Evolutionary conservation across 2,797 vertebrate species (phyloP).

Genomic region (Sebastiscus albofasciatus): DNA sequence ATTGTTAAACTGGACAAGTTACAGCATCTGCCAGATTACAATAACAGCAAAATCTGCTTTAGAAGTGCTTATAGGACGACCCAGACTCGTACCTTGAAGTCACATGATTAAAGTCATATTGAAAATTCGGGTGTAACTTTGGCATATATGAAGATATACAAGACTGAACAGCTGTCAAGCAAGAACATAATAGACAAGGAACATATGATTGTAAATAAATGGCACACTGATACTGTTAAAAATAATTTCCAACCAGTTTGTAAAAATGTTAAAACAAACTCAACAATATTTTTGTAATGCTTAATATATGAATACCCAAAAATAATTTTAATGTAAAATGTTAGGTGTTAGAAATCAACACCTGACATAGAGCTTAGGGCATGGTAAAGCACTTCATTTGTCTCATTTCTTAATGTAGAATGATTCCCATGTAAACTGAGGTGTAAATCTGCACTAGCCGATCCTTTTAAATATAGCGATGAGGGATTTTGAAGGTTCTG

Average conservation of each 20-base stretch:
- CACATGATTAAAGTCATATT: neutral
- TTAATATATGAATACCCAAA: neutral
- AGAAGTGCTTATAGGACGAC: neutral
- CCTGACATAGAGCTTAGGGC: neutral
- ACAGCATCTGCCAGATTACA: neutral
- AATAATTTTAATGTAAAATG: neutral
- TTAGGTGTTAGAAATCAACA: neutral
- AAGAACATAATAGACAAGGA: neutral
- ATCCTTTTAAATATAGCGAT: neutral
- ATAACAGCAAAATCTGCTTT: neutral
- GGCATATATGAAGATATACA: neutral
- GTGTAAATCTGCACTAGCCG: neutral
- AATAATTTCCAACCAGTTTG: neutral
- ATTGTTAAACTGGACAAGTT: neutral
- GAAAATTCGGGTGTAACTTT: neutral
- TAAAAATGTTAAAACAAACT: neutral
- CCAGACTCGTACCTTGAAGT: neutral
- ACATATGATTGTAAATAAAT: neutral
- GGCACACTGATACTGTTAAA: neutral
- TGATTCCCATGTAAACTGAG: neutral
- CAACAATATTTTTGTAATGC: neutral
- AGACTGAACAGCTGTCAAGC: neutral
- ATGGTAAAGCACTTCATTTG: neutral
- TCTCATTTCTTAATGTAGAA: neutral
- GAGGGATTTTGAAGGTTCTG: conserved; percentile 25